Base-by-base conservation (phyloP, 2,797 vertebrate genomes). In the Loriculus beryllinus region DNA sequence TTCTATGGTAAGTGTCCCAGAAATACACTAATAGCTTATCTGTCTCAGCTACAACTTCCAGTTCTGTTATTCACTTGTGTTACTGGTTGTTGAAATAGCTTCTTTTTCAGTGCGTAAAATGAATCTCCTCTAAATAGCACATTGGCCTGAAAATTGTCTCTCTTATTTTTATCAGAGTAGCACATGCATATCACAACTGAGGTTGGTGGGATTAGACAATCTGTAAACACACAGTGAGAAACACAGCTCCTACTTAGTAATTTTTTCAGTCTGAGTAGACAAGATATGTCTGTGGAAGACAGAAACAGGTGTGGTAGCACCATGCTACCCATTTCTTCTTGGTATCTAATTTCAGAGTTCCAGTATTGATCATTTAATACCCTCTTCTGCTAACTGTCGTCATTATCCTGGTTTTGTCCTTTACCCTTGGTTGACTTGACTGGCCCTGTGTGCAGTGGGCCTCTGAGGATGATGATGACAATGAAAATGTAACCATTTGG, bases 151-250 rank as follows among this genome's bases (percentile, higher is more conserved):
- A 96, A 95, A 92, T 95, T 64, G 18, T 89, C 13, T 75, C 17
- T 81, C 63, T 78, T 93, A 70, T 82, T 93, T 92, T 95, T 95
- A 76, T 59, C 37, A 15, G 57, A 88, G 67, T 80, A 88, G 80
- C 83, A 70, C 88, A 84, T 76, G 72, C 59, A 35, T 86, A 76
- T 92, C 80, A 63, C 77, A 95, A 25, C 93, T 20, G 85, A 95
- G 74, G 57, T 90, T 94, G 88, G 62, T 82, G 88, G 70, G 62
- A 86, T 83, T 89, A 91, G 67, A 83, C 25, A 42, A 65, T 82
- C 31, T 90, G 90, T 93, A 95, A 95, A 95, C 69, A 72, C 42
- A 74, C 65, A 49, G 65, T 84, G 67, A 90, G 85, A 95, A 91
- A 54, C 80, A 88, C 80, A 84, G 91, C 47, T 93, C 83, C 67